Percentiles rank a stretch among this genome's conserved stretches.
Evolutionary conservation across 2,888 invertebrate species (phyloP).

Genomic region (Eulithis prunata): DNA sequence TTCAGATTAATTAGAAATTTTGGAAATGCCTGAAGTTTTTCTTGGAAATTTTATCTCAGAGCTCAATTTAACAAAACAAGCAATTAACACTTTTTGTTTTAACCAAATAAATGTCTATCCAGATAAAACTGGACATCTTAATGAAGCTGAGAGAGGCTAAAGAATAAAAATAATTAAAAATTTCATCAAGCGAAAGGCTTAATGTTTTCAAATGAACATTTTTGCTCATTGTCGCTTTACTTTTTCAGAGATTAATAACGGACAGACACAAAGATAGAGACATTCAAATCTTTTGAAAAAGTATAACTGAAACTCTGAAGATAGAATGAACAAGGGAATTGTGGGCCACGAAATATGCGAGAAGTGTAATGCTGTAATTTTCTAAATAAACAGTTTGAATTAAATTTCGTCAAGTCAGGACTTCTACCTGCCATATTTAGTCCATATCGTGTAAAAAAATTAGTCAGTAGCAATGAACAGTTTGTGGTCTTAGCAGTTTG

Average conservation of each 20-base stretch:
- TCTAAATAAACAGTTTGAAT: not conserved
- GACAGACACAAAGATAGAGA: constrained; percentile 71
- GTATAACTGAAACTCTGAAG: constrained; percentile 55
- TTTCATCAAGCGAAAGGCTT: constrained; percentile 63
- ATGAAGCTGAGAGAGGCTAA: constrained; percentile 37
- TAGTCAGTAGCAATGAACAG: no score
- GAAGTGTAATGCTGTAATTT: not conserved
- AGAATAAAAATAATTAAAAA: constrained; percentile 60
- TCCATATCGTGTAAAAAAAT: no score
- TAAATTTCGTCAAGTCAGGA: no score
- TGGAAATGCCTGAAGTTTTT: not conserved
- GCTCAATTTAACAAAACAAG: constrained; percentile 32
- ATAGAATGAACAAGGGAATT: constrained; percentile 68
- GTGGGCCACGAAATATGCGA: constrained; percentile 49
- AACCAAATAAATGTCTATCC: constrained; percentile 41
- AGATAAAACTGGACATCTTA: constrained; percentile 44
- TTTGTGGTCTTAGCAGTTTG: no score
- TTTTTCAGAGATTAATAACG: constrained; percentile 77
- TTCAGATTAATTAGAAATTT: no score
- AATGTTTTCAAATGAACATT: constrained; percentile 59
- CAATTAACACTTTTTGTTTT: constrained; percentile 35
- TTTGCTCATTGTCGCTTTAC: constrained; percentile 63
- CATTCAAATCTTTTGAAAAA: constrained; percentile 73
- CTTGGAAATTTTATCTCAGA: constrained; percentile 4
- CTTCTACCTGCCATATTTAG: no score